Conservation (phyloP, 2,113 vertebrate species). For the Elanus axillaris region DNA sequence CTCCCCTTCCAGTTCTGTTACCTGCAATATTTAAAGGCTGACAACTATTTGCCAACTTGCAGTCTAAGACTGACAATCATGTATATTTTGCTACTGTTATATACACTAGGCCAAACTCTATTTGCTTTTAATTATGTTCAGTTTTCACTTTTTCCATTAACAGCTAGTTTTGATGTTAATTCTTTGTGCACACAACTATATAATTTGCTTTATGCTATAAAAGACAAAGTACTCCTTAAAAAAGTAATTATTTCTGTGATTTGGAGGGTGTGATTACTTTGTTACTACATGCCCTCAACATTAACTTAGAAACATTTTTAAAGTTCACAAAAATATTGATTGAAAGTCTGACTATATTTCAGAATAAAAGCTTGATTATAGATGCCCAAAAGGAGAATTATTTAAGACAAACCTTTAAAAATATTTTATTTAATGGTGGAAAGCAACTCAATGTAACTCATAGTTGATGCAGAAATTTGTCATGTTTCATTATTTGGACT, state of each 20-base stretch:
- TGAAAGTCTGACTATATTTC: background rate
- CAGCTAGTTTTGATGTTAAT: background rate
- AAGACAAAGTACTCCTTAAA: background rate
- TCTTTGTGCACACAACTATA: background rate
- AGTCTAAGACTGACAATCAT: background rate
- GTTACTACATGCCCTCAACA: background rate
- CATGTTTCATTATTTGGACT: background rate
- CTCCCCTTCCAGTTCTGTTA: background rate
- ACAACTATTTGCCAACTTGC: background rate
- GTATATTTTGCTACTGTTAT: background rate
- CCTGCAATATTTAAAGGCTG: background rate
- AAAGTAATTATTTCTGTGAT: background rate
- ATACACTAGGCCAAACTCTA: background rate
- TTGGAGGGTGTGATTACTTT: background rate
- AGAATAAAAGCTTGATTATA: background rate
- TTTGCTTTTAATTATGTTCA: background rate
- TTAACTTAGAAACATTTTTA: background rate
- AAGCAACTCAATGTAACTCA: background rate
- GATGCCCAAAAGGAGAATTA: background rate
- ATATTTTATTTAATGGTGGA: background rate
- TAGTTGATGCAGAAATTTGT: background rate
- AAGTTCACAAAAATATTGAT: background rate
- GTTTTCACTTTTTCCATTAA: background rate
- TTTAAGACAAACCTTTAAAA: background rate
- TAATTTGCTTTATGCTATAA: background rate